Percentiles rank a stretch among this genome's conserved stretches.
Conservation (phyloP, 2,113 vertebrate genomes). For the Miniopterus natalensis region DNA sequence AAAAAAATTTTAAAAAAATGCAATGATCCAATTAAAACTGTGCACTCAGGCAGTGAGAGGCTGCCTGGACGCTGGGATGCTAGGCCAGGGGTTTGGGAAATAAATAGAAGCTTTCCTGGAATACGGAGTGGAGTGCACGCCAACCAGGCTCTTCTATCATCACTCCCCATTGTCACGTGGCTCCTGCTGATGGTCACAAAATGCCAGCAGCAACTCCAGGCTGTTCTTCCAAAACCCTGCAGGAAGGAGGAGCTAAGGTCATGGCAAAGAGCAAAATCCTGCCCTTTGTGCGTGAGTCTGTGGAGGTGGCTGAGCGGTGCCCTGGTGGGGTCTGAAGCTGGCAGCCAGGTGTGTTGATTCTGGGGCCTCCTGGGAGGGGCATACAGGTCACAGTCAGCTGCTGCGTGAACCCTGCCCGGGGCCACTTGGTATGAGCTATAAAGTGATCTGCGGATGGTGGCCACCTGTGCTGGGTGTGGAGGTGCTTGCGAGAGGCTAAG, state of each 20-base stretch:
- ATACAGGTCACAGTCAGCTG: background rate
- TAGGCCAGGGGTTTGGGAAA: background rate
- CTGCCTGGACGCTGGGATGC: background rate
- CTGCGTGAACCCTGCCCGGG: background rate
- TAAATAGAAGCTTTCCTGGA: background rate
- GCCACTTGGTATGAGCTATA: background rate
- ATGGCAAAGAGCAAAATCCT: background rate
- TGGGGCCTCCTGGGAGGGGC: background rate
- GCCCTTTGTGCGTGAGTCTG: background rate
- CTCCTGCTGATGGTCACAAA: background rate
- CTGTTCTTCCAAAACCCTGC: background rate
- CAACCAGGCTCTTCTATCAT: fast-evolving
- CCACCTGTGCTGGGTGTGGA: background rate
- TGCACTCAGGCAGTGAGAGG: background rate
- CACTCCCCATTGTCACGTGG: background rate
- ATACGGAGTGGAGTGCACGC: fast-evolving
- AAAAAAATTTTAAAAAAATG: too few relatives aligned
- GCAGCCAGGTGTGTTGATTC: background rate
- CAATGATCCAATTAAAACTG: too few relatives aligned
- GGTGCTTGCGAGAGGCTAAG: background rate
- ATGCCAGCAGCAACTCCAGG: too few relatives aligned
- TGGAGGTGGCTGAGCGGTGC: background rate
- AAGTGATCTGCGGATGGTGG: background rate
- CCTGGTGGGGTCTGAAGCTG: background rate
- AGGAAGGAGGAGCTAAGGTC: background rate